These are phyloP conservation scores for Macaca fascicularis DNA, from an alignment of 2,113 vertebrate genomes.

Conservation along the genomic window T2T-MFA8v1.1 NC_088376.1:152630501-152631000, in stretches of 20 bases:
- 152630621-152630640: neutral
- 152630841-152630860: neutral
- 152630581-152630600: neutral
- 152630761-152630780: fast-evolving
- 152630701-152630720: neutral
- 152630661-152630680: neutral
- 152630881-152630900: neutral
- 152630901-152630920: neutral
- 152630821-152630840: neutral
- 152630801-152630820: neutral
- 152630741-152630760: neutral
- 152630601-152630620: neutral
- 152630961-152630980: neutral
- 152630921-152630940: neutral
- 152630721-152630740: neutral
- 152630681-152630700: neutral
- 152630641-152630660: neutral
- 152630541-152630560: neutral
- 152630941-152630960: neutral
- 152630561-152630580: neutral
- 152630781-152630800: fast-evolving
- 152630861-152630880: neutral
- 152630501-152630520: neutral
- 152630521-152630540: neutral
- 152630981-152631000: neutral